A percentile compares a stretch with the other conserved stretches of the same genome.
These are phyloP conservation scores for Poeciliopsis infans DNA, from an alignment of 2,797 vertebrate species.

Conservation along the genomic window DNA sequence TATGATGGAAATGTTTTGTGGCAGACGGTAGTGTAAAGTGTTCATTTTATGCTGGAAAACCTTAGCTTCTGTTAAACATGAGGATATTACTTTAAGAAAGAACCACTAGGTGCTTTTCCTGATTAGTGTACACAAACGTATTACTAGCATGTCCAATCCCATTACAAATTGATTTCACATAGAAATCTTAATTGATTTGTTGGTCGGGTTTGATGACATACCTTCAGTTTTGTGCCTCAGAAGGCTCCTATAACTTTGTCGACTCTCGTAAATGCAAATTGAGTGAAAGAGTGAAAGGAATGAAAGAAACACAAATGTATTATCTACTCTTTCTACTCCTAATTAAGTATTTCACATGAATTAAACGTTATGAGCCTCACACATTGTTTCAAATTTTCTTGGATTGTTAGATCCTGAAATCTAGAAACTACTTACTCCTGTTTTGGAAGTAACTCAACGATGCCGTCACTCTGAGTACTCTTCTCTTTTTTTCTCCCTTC, in stretches of 20 bases:
- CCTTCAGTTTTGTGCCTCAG: not conserved
- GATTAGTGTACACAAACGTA: not conserved
- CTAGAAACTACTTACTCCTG: not conserved
- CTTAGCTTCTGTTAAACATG: not conserved
- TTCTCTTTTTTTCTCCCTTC: slow-evolving; percentile 37
- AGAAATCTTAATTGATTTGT: not conserved
- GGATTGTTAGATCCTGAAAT: slow-evolving; percentile 4
- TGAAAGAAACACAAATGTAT: not conserved
- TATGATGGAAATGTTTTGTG: not conserved
- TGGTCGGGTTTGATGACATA: not conserved
- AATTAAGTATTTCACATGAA: slow-evolving; percentile 2
- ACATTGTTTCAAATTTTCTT: slow-evolving; percentile 7
- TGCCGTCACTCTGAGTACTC: slow-evolving; percentile 38
- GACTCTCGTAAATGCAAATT: not conserved
- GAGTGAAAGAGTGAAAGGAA: not conserved
- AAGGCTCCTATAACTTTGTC: not conserved
- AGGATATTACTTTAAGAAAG: not conserved
- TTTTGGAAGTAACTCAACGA: slow-evolving; percentile 19
- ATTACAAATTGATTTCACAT: not conserved
- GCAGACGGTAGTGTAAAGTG: not conserved
- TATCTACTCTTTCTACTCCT: not conserved
- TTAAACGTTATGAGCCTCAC: not conserved
- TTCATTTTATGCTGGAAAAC: too few relatives aligned
- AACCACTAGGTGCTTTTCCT: not conserved
- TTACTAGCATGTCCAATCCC: not conserved